These are phyloP conservation scores for Drosophila mojavensis DNA, from an alignment of 1,140 invertebrate species.

Conservation along the genomic window DNA sequence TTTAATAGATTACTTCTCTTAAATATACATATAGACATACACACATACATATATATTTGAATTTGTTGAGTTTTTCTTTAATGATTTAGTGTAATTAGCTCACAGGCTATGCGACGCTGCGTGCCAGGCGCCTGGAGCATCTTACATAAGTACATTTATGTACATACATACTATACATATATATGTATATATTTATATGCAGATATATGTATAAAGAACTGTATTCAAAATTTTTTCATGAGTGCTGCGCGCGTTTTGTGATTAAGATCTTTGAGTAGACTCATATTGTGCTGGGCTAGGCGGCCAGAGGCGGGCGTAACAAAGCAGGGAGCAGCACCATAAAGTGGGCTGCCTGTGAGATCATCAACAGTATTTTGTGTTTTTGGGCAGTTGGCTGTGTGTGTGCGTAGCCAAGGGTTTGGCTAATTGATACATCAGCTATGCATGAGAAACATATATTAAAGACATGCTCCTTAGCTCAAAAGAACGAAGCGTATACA, in stretches of 20 bases:
- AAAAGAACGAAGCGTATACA: neutral
- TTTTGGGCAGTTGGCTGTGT: constrained; percentile 36
- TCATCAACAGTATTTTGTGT: constrained; percentile 52
- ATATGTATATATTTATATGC: constrained; percentile 5
- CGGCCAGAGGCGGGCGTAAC: constrained; percentile 32
- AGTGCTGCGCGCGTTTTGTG: constrained; percentile 34
- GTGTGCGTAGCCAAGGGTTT: constrained; percentile 50
- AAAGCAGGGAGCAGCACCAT: constrained; percentile 23
- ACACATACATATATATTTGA: constrained; percentile 54
- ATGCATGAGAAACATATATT: constrained; percentile 14
- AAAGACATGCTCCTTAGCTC: constrained; percentile 4
- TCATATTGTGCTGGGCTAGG: constrained; percentile 38
- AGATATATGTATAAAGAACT: neutral
- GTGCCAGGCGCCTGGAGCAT: constrained; percentile 26
- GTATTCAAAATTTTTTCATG: constrained; percentile 9
- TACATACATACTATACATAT: constrained; percentile 1
- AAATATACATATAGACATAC: constrained; percentile 55
- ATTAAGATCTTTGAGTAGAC: constrained; percentile 69
- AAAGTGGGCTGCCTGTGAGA: constrained; percentile 74
- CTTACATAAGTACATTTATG: constrained; percentile 11
- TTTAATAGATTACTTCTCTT: constrained; percentile 71
- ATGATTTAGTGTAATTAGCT: constrained; percentile 77
- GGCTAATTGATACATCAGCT: constrained; percentile 68
- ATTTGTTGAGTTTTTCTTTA: constrained; percentile 64
- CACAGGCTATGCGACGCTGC: constrained; percentile 33